Evolutionary conservation across 2,888 invertebrate genomes (phyloP).

Genomic region (Operophtera brumata): DNA sequence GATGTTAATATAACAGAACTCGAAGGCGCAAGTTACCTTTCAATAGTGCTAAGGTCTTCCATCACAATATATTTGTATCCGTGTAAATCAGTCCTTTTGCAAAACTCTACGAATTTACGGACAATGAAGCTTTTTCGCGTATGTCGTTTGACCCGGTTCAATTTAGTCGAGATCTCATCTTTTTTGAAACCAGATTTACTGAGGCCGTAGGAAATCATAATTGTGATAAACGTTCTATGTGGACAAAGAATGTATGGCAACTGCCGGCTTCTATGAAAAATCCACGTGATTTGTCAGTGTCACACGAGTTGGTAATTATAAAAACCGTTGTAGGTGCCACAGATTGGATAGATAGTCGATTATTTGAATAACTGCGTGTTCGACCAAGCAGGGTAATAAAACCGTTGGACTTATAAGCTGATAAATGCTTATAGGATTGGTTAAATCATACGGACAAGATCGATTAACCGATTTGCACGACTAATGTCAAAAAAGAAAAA

Average conservation of each 20-base stretch:
- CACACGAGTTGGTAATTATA: constrained; percentile 52
- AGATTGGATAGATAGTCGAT: constrained; percentile 49
- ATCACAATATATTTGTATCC: constrained; percentile 86
- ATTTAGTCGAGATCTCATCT: constrained; percentile 7
- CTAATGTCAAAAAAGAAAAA: too few species aligned
- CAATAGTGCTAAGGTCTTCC: constrained; percentile 74
- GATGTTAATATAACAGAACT: too few species aligned
- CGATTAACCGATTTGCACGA: too few species aligned
- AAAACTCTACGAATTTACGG: constrained; percentile 78
- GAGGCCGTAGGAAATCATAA: constrained; percentile 15
- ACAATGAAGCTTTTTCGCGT: constrained; percentile 39
- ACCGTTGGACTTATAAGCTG: not conserved
- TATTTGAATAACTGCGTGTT: constrained; percentile 24
- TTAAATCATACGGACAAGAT: too few species aligned
- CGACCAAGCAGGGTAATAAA: not conserved
- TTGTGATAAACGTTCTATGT: constrained; percentile 3
- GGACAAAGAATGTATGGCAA: constrained; percentile 30
- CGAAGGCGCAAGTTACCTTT: constrained; percentile 68
- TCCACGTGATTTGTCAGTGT: constrained; percentile 34
- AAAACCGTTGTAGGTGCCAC: constrained; percentile 25
- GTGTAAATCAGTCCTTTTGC: constrained; percentile 84
- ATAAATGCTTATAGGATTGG: not conserved
- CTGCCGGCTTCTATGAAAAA: constrained; percentile 27
- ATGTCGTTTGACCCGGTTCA: constrained; percentile 26
- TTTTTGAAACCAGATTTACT: constrained; percentile 13